A percentile compares a stretch with the other conserved stretches of the same genome.
Conservation (phyloP, 2,888 invertebrate species). For the Ectemnius cavifrons region DNA sequence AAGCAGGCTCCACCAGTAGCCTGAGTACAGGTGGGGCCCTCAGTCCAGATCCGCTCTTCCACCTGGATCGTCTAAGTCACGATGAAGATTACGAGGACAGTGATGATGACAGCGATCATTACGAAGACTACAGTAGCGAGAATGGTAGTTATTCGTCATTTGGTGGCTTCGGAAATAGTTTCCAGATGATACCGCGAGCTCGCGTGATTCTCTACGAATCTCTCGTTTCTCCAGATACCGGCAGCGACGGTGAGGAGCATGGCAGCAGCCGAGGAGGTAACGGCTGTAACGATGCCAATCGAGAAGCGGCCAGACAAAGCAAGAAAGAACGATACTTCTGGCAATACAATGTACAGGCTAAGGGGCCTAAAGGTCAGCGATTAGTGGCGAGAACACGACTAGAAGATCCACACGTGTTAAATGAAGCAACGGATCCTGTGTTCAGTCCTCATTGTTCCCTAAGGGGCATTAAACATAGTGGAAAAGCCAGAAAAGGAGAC, state of each 20-base stretch:
- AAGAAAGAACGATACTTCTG: constrained; percentile 95
- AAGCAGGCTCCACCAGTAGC: constrained; percentile 91
- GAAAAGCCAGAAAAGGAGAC: constrained; percentile 96
- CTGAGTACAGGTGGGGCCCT: constrained; percentile 89
- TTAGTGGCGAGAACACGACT: constrained; percentile 90
- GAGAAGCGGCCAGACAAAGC: constrained; percentile 64
- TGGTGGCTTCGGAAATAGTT: background rate
- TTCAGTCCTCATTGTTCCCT: constrained; percentile 95
- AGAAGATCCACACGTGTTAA: constrained; percentile 94
- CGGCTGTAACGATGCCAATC: constrained; percentile 68
- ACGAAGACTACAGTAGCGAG: constrained; percentile 92
- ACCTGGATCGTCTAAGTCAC: constrained; percentile 83
- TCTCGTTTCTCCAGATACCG: constrained; percentile 80
- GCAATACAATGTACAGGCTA: constrained; percentile 99
- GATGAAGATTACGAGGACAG: constrained; percentile 91
- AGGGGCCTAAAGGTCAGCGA: constrained; percentile 97
- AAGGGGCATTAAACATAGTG: constrained; percentile 93
- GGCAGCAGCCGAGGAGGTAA: constrained; percentile 74
- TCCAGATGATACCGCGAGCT: constrained; percentile 8
- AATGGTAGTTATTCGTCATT: constrained; percentile 79
- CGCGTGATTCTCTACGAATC: background rate
- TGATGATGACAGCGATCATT: constrained; percentile 92
- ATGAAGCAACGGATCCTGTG: constrained; percentile 96
- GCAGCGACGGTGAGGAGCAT: constrained; percentile 80
- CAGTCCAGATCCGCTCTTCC: constrained; percentile 86